Conservation (phyloP, 2,113 vertebrate genomes). For the Cyprinodon brontotheroides region DNA sequence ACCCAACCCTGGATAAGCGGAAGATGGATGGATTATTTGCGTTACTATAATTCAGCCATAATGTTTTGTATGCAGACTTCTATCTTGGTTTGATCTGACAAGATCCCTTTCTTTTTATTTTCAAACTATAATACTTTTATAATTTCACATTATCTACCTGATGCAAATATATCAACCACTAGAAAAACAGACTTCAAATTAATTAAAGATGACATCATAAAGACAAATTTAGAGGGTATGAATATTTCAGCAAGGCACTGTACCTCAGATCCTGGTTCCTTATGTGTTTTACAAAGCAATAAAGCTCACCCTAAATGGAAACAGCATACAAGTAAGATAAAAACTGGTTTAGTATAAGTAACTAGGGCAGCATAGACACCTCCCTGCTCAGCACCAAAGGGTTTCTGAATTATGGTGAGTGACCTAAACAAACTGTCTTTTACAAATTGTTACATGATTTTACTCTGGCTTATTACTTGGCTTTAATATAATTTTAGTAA, state of each 20-base stretch:
- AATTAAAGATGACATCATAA: no score
- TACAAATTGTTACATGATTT: neutral
- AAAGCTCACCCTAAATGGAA: neutral
- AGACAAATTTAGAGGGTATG: no score
- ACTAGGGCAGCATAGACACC: neutral
- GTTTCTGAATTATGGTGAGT: neutral
- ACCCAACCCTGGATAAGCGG: no score
- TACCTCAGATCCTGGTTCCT: neutral
- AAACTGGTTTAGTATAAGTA: neutral
- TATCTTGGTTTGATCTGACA: neutral
- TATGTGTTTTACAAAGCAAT: neutral
- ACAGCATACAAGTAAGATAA: neutral
- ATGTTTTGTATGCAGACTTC: neutral
- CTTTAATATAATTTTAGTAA: neutral
- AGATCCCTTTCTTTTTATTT: neutral
- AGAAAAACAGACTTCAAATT: no score
- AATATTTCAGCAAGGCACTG: no score
- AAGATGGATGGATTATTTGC: no score
- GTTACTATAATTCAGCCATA: no score
- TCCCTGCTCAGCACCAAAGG: neutral
- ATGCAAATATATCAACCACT: no score
- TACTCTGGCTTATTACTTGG: neutral
- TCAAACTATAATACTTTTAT: neutral
- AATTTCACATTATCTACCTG: neutral
- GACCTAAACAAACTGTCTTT: neutral